Percentiles rank a stretch among this genome's conserved stretches.
Evolutionary conservation across 2,797 vertebrate species (phyloP).

Genomic region (Adelosebastes latens): DNA sequence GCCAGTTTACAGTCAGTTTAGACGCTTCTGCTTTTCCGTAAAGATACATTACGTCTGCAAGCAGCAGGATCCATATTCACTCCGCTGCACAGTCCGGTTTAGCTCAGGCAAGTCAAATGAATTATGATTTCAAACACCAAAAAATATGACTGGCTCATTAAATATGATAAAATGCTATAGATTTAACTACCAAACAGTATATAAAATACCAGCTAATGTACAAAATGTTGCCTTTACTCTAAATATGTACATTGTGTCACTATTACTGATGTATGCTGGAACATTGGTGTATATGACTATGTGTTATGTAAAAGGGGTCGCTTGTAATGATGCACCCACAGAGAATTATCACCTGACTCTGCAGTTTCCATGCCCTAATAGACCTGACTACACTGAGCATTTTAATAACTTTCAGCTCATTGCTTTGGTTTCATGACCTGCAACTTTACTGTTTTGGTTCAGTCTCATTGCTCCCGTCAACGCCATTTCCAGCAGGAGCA

Average conservation of each 20-base stretch:
- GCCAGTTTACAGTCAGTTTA: conserved; percentile 72
- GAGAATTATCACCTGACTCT: background rate
- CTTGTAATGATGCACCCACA: background rate
- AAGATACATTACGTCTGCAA: conserved; percentile 53
- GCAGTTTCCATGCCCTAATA: background rate
- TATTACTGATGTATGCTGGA: background rate
- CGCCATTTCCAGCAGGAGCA: background rate
- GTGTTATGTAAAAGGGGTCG: background rate
- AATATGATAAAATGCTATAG: background rate
- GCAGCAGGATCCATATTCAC: conserved; percentile 49
- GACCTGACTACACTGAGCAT: background rate
- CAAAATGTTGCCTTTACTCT: background rate
- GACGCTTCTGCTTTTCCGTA: conserved; percentile 53
- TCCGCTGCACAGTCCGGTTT: conserved; percentile 28
- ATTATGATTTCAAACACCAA: background rate
- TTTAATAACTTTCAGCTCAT: background rate
- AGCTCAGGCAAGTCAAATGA: conserved; percentile 14
- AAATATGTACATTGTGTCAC: background rate
- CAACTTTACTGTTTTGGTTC: background rate
- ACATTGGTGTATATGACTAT: background rate
- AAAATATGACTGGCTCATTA: background rate
- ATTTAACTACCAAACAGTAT: background rate
- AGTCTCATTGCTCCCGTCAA: background rate
- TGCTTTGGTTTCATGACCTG: background rate
- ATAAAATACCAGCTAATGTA: background rate